Base-by-base conservation (phyloP, 2,113 vertebrate species). In the Gymnocephalus cernua region DNA sequence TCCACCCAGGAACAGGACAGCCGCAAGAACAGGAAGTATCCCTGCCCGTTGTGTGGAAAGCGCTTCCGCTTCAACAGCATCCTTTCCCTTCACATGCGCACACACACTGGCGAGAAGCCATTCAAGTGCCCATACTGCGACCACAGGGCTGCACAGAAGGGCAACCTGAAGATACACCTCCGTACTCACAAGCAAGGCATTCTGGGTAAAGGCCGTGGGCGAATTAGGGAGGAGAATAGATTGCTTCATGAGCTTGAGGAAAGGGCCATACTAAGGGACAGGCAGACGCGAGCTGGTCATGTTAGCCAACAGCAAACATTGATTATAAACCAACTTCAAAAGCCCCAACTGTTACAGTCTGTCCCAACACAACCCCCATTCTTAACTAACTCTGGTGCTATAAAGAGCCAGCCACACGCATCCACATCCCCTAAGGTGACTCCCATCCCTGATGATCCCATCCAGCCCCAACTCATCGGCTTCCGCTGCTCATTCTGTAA, bases 11-110 rank as follows among this genome's bases (percentile, higher is more conserved):
- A 99, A 41, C 38, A 41, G 0, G 98, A 99, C 3, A 97, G 94
- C 56, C 96, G 97, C 83, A 99, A 98, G 91, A 99, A 99, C 92
- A 95, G 98, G 12, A 99, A 99, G 94, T 99, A 99, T 85, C 98
- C 98, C 0, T 99, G 98, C 79, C 98, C 97, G 0, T 92, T 99
- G 18, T 99, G 98, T 25, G 98, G 98, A 47, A 99, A 99, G 75
- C 98, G 98, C 14, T 99, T 99, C 80, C 97, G 98, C 29, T 99
- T 99, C 82, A 99, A 99, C 94, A 99, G 99, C 93, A 99, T 99
- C 84, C 96, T 99, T 1, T 99, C 98, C 0, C 96, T 99, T 15
- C 99, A 99, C 90, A 99, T 99, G 98, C 96, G 98, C 79, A 99
- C 98, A 19, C 98, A 99, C 92, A 99, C 98, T 0, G 98, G 98